phyloP scores from a whole-genome alignment of 2,113 vertebrate species.

The Zingel zingel region DNA sequence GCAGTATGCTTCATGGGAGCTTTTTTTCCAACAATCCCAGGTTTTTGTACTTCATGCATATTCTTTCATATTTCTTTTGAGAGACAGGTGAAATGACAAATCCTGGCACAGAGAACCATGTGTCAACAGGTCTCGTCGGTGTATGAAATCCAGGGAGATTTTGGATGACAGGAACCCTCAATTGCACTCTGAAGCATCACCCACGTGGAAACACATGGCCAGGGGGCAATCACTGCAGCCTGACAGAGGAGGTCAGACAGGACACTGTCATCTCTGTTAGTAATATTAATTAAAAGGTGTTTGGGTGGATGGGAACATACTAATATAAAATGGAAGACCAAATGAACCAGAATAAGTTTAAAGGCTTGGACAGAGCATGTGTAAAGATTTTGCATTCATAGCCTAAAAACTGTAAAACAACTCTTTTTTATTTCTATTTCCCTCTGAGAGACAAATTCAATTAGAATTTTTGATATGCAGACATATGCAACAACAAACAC shows the following conservation, averaged over 20 bases:
- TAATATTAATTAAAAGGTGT: constrained; percentile 34
- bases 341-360: constrained; percentile 17
- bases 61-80: constrained; percentile 11
- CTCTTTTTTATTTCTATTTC: neutral
- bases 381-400: neutral
- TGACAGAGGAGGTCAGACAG: constrained; percentile 33
- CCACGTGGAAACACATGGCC: constrained; percentile 25
- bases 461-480: constrained; percentile 32
- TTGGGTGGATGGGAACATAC: neutral
- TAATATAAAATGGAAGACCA: constrained; percentile 20
- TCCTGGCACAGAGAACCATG: neutral
- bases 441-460: constrained; percentile 50
- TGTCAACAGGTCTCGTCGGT: constrained; percentile 27
- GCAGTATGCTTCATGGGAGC: neutral
- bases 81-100: constrained; percentile 13
- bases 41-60: neutral
- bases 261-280: constrained; percentile 27
- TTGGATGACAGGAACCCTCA: constrained; percentile 36
- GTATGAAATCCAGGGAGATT: constrained; percentile 17
- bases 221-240: constrained; percentile 22
- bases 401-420: constrained; percentile 7
- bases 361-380: neutral
- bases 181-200: constrained; percentile 29
- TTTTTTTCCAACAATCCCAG: neutral
- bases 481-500: constrained; percentile 32